Evolutionary conservation across 2,113 vertebrate genomes (phyloP).

Genomic region (Cygnus atratus): DNA sequence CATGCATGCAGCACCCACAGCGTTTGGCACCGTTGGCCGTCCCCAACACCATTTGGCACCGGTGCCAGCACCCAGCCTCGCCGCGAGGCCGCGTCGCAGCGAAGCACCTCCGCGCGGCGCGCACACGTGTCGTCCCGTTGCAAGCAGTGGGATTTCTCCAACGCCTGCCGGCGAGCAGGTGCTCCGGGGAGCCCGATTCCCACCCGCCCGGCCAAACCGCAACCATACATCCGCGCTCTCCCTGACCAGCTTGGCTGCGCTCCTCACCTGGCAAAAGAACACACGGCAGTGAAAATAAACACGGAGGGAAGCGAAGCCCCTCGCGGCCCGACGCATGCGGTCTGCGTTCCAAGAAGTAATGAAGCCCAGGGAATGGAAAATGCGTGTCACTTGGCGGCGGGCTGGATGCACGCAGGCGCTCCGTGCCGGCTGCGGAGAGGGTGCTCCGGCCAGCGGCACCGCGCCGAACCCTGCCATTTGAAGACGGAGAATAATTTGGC

Average conservation of each 20-base stretch:
- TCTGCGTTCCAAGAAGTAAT: background rate
- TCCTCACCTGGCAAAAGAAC: conserved; percentile 60
- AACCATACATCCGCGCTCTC: background rate
- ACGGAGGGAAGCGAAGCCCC: background rate
- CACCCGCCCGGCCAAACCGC: background rate
- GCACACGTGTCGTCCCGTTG: rapidly evolving
- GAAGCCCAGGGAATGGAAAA: conserved; percentile 40
- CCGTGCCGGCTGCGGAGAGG: background rate
- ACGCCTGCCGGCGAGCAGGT: background rate
- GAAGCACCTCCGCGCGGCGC: rapidly evolving
- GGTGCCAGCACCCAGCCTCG: background rate
- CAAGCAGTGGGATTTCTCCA: rapidly evolving
- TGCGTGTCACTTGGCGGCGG: background rate
- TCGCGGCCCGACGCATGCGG: background rate
- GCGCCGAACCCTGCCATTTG: conserved; percentile 38
- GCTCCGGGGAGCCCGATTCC: background rate
- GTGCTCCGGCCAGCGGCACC: conserved; percentile 4
- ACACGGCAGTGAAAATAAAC: background rate
- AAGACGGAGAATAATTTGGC: conserved; percentile 27
- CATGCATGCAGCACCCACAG: background rate
- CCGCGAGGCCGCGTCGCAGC: rapidly evolving
- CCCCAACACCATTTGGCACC: rapidly evolving
- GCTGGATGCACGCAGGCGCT: background rate
- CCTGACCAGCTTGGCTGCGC: conserved; percentile 23
- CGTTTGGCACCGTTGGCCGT: rapidly evolving